Evolutionary conservation across 2,888 invertebrate species (phyloP).

Genomic region (Acanthosepion pharaonis): DNA sequence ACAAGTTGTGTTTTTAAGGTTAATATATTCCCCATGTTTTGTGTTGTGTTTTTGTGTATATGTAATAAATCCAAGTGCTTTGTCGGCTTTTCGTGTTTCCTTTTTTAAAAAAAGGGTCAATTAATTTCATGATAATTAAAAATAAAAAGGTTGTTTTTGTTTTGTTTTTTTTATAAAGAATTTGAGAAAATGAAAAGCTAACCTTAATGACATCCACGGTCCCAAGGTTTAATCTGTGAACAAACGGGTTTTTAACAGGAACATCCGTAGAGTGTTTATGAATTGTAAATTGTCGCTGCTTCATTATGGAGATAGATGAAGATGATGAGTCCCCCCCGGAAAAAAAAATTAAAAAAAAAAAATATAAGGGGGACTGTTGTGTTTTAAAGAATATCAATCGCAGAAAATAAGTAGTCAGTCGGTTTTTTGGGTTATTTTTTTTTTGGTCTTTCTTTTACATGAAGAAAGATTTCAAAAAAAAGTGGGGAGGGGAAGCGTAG

Average conservation of each 20-base stretch:
- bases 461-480: background rate
- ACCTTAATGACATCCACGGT: constrained; percentile 44
- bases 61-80: too few species aligned
- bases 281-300: background rate
- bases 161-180: too few species aligned
- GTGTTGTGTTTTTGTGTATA: too few species aligned
- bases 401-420: background rate
- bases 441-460: background rate
- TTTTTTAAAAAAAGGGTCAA: too few species aligned
- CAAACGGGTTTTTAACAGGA: constrained; percentile 43
- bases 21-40: too few species aligned
- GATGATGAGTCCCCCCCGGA: background rate
- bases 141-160: too few species aligned
- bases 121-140: too few species aligned
- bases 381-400: background rate
- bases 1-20: too few species aligned
- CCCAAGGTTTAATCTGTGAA: constrained; percentile 42
- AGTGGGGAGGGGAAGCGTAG: too few species aligned
- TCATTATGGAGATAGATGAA: constrained; percentile 11
- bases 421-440: background rate
- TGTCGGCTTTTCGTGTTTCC: too few species aligned
- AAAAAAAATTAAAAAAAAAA: background rate
- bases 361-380: background rate
- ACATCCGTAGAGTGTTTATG: constrained; percentile 36
- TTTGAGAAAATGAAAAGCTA: background rate